Percentiles rank a stretch among this genome's conserved stretches.
Evolutionary conservation across 64 coral and sea anemone genomes (phyloP).

Genomic region (Stichodactyla mertensii): DNA sequence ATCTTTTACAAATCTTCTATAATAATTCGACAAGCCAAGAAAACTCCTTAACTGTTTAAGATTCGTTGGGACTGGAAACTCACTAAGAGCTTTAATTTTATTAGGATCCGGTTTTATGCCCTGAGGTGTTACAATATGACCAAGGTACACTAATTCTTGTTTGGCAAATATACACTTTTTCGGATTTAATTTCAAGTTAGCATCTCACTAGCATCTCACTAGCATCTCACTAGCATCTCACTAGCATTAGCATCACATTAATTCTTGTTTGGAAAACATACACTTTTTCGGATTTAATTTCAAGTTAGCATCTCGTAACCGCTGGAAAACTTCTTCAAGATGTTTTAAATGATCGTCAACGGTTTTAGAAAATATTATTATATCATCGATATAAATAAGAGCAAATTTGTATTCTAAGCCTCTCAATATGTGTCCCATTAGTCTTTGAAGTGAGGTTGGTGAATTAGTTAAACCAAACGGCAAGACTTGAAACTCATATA

Average conservation of each 20-base stretch:
- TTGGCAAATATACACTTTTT: conserved; percentile 32
- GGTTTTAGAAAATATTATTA: conserved; percentile 19
- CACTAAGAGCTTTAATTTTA: no score
- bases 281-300: conserved; percentile 32
- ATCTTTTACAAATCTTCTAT: no score
- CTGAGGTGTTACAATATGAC: conserved; percentile 12
- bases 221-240: no score
- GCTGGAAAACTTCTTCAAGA: conserved; percentile 10
- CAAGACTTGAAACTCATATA: conserved; percentile 26
- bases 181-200: conserved; percentile 19
- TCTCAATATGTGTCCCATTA: conserved; percentile 21
- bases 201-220: no score
- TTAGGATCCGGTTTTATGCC: neutral
- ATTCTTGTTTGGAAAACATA: neutral
- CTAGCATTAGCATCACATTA: no score
- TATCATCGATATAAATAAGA: conserved; percentile 24
- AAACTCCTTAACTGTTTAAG: no score
- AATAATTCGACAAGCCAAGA: no score
- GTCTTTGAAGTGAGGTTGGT: neutral
- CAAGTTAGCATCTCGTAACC: conserved; percentile 11
- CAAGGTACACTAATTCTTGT: conserved; percentile 19
- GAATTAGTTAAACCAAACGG: conserved; percentile 7
- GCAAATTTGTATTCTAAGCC: conserved; percentile 21
- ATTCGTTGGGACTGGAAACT: no score
- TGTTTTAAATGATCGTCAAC: conserved; percentile 19